Base-by-base conservation (phyloP, 2,888 invertebrate species). In the Acrobasis repandana region DNA sequence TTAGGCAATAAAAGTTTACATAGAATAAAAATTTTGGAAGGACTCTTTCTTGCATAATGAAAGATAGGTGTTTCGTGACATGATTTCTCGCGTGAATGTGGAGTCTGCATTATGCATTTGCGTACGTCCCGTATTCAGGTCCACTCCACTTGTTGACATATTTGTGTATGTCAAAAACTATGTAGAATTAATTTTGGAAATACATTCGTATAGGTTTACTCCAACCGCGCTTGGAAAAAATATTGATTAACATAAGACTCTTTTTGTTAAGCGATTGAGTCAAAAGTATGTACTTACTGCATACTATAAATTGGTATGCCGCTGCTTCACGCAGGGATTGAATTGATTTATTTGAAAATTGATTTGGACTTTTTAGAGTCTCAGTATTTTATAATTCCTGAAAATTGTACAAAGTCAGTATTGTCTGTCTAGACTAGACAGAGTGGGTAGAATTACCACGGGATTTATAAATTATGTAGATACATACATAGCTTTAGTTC, bases 381-480 rank as follows among this genome's bases (percentile, higher is more conserved):
- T 62, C 58, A 52, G 9, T 61, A 61, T 58, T 65, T 66, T 70
- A 63, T 63, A 60, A 72, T 69, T 65, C 63, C 69, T 68, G 68
- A 38, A 73, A 69, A 67, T 28, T 74, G 72, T 77, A 75, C 66
- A 73, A 74, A 72, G 63, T 54, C 68, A 71, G 67, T 73, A 74
- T 71, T 54, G 54, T 70, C 68, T 69, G 64, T 65, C 61, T 63
- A 67, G 63, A 63, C 61, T 63, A 67, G 63, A 63, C 60, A 61
- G 60, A 58, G 60, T 20, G 48, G 57, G 50, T 36, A 49, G 60
- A 56, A 58, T 63, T 51, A 60, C 58, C 48, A n/a, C 36, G 20
- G 14, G 20, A 16, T 20, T 54, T 54, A 54, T 54, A 54, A 54
- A 54, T 18, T 49, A 34, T 58, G 58, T 58, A 58, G 49, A 58